Percentiles rank a stretch among this genome's conserved stretches.
Evolutionary conservation across 2,888 invertebrate species (phyloP).

Genomic region (Plagiodera versicolora): DNA sequence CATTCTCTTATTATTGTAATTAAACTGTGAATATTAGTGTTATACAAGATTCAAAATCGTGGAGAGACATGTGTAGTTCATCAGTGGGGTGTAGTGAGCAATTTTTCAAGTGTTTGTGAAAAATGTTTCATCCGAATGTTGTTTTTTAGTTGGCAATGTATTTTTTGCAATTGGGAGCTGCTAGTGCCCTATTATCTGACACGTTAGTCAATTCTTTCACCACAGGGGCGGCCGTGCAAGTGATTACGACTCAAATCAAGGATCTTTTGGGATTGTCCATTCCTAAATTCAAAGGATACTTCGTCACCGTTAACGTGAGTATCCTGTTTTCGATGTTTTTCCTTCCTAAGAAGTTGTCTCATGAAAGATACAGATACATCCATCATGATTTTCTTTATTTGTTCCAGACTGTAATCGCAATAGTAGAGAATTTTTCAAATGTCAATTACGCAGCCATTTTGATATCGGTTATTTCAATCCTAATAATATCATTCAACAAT

Average conservation of each 20-base stretch:
- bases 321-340: neutral
- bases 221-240: slow-evolving; percentile 72
- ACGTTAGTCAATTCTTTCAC: slow-evolving; percentile 74
- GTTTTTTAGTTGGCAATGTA: slow-evolving; percentile 64
- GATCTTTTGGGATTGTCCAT: slow-evolving; percentile 63
- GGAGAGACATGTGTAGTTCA: no score
- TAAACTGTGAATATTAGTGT: no score
- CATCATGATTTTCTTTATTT: neutral
- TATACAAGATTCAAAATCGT: no score
- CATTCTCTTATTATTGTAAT: no score
- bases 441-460: slow-evolving; percentile 13
- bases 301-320: slow-evolving; percentile 62
- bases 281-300: slow-evolving; percentile 61
- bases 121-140: slow-evolving; percentile 37
- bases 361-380: no score
- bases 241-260: slow-evolving; percentile 69
- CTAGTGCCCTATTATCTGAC: slow-evolving; percentile 65
- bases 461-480: slow-evolving; percentile 62
- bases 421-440: slow-evolving; percentile 26
- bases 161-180: slow-evolving; percentile 61
- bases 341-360: no score
- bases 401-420: slow-evolving; percentile 33
- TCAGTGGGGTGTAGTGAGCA: no score
- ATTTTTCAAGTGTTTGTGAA: no score
- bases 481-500: slow-evolving; percentile 57